Conservation (phyloP, 2,113 vertebrate species). For the Corapipo altera region DNA sequence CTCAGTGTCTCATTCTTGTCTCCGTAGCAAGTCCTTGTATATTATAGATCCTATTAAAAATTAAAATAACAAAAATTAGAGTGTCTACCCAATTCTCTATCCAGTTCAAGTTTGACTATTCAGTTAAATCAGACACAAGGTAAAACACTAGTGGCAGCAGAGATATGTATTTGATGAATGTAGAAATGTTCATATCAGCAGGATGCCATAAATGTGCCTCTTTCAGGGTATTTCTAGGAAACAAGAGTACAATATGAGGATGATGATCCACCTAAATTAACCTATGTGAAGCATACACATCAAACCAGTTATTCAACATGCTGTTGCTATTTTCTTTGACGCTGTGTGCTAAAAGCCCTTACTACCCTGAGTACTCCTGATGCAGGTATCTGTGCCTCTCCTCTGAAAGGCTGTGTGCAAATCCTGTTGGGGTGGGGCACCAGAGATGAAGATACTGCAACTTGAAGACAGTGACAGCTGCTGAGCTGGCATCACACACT, state of each 20-base stretch:
- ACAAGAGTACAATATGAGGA: not conserved
- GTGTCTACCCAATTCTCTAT: not conserved
- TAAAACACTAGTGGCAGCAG: not conserved
- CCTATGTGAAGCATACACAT: slow-evolving; percentile 7
- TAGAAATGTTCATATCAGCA: not conserved
- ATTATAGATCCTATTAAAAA: not conserved
- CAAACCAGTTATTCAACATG: slow-evolving; percentile 47
- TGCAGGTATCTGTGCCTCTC: not conserved
- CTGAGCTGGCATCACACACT: not conserved
- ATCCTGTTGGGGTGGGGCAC: not conserved
- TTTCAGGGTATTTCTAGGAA: slow-evolving; percentile 38
- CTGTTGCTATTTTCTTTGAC: slow-evolving; percentile 2
- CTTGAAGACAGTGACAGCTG: not conserved
- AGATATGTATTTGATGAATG: not conserved
- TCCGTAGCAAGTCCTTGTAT: not conserved
- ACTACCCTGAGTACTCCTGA: not conserved
- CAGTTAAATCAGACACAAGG: not conserved
- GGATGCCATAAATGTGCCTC: not conserved
- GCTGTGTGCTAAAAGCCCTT: not conserved
- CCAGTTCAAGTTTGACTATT: not conserved
- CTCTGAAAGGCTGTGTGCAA: not conserved
- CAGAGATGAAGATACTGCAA: not conserved
- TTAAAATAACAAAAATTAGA: not conserved
- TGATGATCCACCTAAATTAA: not conserved
- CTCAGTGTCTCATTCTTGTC: not conserved